A percentile compares a stretch with the other conserved stretches of the same genome.
These are phyloP conservation scores for Muscidifurax raptorellus DNA, from an alignment of 1,140 invertebrate genomes.

Conservation along the genomic window DNA sequence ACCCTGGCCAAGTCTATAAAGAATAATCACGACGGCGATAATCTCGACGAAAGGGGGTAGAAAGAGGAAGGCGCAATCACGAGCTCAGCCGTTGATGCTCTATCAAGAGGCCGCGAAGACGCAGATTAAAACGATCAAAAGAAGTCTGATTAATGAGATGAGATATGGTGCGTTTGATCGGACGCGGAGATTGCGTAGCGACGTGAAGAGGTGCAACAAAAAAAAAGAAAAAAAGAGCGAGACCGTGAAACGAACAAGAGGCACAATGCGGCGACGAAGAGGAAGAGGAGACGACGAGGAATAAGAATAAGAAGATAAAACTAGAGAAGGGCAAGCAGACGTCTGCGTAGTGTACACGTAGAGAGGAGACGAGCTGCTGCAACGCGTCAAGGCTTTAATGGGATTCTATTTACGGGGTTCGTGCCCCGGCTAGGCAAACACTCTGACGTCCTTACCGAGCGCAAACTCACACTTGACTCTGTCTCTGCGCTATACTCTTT, in stretches of 20 bases:
- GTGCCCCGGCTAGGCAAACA: conserved; percentile 71
- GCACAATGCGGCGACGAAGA: conserved; percentile 19
- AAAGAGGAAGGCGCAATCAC: conserved; percentile 10
- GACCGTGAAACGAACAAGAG: conserved; percentile 15
- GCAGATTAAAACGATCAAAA: conserved; percentile 49
- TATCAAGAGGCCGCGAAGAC: conserved; percentile 29
- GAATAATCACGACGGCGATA: too few species aligned
- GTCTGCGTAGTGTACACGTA: conserved; percentile 18
- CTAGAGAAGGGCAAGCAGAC: conserved; percentile 32
- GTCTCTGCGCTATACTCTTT: conserved; percentile 33
- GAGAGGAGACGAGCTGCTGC: conserved; percentile 57
- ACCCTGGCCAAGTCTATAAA: background rate
- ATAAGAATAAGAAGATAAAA: conserved; percentile 39
- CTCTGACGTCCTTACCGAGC: conserved; percentile 53
- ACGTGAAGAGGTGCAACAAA: conserved; percentile 28
- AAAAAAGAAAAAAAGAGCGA: conserved; percentile 43
- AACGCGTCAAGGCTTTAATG: conserved; percentile 71
- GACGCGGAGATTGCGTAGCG: conserved; percentile 33
- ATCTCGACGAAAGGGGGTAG: background rate
- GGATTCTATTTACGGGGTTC: conserved; percentile 73
- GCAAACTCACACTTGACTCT: conserved; percentile 33
- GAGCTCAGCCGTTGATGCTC: too few species aligned
- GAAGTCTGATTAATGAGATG: conserved; percentile 52
- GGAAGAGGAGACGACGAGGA: conserved; percentile 35
- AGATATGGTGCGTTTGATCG: conserved; percentile 43